These are phyloP conservation scores for Hemicentrotus pulcherrimus DNA, from an alignment of 35 echinoderm and acorn worm genomes.

Conservation along the genomic window DNA sequence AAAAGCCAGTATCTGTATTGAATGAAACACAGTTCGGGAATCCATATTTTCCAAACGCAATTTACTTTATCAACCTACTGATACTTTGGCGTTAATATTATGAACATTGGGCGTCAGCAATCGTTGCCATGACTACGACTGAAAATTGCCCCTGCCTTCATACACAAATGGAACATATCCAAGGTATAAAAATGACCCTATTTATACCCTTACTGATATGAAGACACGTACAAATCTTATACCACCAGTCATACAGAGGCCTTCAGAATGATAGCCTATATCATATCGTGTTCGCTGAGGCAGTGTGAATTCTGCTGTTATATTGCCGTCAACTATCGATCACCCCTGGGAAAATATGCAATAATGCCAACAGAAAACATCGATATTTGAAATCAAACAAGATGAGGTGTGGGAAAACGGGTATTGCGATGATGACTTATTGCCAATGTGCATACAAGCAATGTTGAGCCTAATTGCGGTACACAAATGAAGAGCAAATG, in stretches of 20 bases:
- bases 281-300: neutral
- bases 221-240: neutral
- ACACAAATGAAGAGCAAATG: neutral
- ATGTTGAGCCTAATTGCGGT: no score
- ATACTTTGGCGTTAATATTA: no score
- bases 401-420: neutral
- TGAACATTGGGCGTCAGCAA: no score
- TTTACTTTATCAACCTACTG: no score
- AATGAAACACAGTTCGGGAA: no score
- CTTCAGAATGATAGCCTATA: neutral
- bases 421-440: neutral
- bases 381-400: slow-evolving; percentile 4
- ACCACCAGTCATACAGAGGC: neutral
- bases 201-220: no score
- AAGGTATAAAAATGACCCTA: no score
- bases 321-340: neutral
- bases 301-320: neutral
- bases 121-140: no score
- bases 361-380: neutral
- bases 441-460: neutral
- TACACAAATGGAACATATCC: no score
- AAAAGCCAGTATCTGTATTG: no score
- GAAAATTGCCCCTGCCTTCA: no score
- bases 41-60: no score
- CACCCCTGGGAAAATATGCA: neutral